Evolutionary conservation across 1,140 invertebrate species (phyloP).

Genomic region (Hycleus cichorii): DNA sequence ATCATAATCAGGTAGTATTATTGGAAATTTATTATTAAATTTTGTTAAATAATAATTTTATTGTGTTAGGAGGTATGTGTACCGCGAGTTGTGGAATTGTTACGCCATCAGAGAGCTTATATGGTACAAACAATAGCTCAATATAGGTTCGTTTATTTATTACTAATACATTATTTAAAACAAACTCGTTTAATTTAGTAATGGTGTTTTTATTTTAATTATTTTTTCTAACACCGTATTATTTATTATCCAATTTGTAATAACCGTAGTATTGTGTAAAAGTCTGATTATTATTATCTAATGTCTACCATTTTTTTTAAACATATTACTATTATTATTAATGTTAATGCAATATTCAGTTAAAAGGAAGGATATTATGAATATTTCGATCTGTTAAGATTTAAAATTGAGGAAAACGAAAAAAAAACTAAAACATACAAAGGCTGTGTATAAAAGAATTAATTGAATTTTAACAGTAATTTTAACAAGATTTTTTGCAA

Average conservation of each 20-base stretch:
- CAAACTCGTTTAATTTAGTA: conserved; percentile 73
- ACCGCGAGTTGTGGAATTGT: conserved; percentile 62
- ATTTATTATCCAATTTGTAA: too few relatives aligned
- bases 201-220: conserved; percentile 5
- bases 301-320: conserved; percentile 5
- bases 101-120: conserved; percentile 75
- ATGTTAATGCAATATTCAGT: neutral
- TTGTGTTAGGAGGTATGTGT: conserved; percentile 65
- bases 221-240: neutral
- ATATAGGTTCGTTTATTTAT: conserved; percentile 81
- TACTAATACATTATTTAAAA: conserved; percentile 77
- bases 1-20: conserved; percentile 68
- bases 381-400: conserved; percentile 7
- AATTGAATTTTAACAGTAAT: conserved; percentile 16
- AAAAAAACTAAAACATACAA: conserved; percentile 9
- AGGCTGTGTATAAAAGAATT: conserved; percentile 22
- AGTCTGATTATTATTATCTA: conserved; percentile 17
- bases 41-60: conserved; percentile 18
- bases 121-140: conserved; percentile 82
- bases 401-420: too few relatives aligned
- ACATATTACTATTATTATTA: conserved; percentile 7
- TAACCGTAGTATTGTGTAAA: neutral
- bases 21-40: neutral
- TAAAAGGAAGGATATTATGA: neutral
- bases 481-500: too few relatives aligned